Evolutionary conservation across 2,797 vertebrate genomes (phyloP), one percentile per base, ranked within the genome.

Genomic region (Uromys caudimaculatus): DNA sequence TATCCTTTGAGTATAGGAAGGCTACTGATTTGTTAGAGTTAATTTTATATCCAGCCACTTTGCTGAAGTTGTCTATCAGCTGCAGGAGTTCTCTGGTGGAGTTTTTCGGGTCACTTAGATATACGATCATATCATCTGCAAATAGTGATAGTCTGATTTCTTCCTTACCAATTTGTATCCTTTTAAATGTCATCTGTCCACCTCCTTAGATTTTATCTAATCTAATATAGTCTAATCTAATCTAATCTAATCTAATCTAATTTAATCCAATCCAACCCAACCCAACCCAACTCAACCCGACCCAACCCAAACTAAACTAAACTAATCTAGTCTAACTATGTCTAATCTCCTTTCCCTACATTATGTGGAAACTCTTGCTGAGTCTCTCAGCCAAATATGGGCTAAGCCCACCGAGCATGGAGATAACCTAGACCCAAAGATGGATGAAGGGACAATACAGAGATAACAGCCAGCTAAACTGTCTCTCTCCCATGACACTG

Each of bases 111-210:
- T n/a, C n/a, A n/a, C n/a, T n/a, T n/a, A n/a, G n/a, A n/a, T n/a
- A n/a, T n/a, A n/a, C n/a, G n/a, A n/a, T n/a, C n/a, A n/a, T n/a
- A n/a, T n/a, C n/a, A n/a, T n/a, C n/a, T n/a, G n/a, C n/a, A n/a
- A n/a, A n/a, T n/a, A n/a, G n/a, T n/a, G n/a, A n/a, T n/a, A n/a
- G n/a, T n/a, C n/a, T n/a, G n/a, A n/a, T n/a, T n/a, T n/a, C n/a
- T n/a, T n/a, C n/a, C n/a, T n/a, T n/a, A n/a, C n/a, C n/a, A n/a
- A n/a, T n/a, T n/a, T n/a, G n/a, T n/a, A n/a, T n/a, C n/a, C n/a
- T n/a, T n/a, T n/a, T n/a, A 76, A 89, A 83, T 76, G 44, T 91
- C 89, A 78, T 83, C 52, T 90, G 83, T 95, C 93, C 32, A 91
- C 91, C 35, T 47, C 58, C 23, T 95, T 76, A 29, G 52, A 24